A percentile compares a stretch with the other conserved stretches of the same genome.
These are phyloP conservation scores for Jacana jacana DNA, from an alignment of 2,113 vertebrate genomes.

Conservation along the genomic window DNA sequence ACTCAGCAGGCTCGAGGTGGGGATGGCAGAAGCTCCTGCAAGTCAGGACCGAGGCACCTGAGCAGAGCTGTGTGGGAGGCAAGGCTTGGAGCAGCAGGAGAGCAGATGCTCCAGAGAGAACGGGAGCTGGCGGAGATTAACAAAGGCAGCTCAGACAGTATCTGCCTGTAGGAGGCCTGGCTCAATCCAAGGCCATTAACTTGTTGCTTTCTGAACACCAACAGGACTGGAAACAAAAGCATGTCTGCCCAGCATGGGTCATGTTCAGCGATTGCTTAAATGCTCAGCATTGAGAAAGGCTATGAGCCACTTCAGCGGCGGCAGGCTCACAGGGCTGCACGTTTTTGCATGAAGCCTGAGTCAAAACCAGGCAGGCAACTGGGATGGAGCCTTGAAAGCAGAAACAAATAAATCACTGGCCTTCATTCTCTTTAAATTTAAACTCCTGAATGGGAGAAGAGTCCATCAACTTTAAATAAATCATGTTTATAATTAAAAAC, in stretches of 20 bases:
- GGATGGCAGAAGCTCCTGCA: constrained; percentile 24
- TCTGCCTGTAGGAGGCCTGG: background rate
- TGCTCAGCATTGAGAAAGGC: background rate
- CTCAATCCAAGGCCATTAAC: constrained; percentile 13
- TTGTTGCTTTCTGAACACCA: constrained; percentile 26
- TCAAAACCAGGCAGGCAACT: constrained; percentile 4
- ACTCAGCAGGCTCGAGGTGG: background rate
- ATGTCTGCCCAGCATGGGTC: background rate
- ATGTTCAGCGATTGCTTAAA: background rate
- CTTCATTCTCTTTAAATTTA: constrained; percentile 13
- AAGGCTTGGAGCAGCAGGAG: background rate
- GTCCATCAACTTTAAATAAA: constrained; percentile 35
- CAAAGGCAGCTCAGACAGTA: background rate
- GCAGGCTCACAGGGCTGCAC: background rate
- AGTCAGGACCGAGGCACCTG: background rate
- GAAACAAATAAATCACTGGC: background rate
- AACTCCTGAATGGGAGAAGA: too few species aligned
- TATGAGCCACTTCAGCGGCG: background rate
- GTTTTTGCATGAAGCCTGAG: constrained; percentile 19
- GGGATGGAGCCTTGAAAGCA: background rate
- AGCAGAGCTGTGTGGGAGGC: background rate
- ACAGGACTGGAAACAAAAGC: constrained; percentile 3
- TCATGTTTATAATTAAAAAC: constrained; percentile 16
- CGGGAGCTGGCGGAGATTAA: background rate
- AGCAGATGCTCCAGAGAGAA: background rate